Evolutionary conservation across 2,888 invertebrate genomes (phyloP).

Genomic region (Drosophila setosimentum): DNA sequence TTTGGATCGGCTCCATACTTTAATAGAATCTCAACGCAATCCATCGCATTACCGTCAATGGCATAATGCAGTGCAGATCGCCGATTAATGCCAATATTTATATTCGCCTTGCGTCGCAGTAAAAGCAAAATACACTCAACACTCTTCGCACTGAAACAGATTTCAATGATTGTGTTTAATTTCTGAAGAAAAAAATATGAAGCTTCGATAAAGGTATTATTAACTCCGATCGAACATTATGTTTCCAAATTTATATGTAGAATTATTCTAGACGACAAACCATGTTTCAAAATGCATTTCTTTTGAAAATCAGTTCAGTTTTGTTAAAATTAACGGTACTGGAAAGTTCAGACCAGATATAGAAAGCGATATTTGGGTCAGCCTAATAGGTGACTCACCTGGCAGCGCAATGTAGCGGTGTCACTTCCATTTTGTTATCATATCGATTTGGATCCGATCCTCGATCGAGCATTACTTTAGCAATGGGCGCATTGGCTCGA

Average conservation of each 20-base stretch:
- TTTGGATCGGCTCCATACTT: slow-evolving; percentile 93
- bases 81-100: slow-evolving; percentile 90
- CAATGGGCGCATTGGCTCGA: slow-evolving; percentile 90
- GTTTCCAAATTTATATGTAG: background rate
- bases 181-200: background rate
- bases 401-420: slow-evolving; percentile 92
- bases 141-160: slow-evolving; percentile 79
- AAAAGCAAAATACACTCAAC: slow-evolving; percentile 87
- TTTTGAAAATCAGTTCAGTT: background rate
- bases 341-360: too few relatives aligned
- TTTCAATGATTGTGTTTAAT: background rate
- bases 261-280: background rate
- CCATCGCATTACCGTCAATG: slow-evolving; percentile 90
- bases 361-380: background rate
- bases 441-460: slow-evolving; percentile 90
- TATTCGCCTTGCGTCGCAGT: slow-evolving; percentile 90
- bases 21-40: slow-evolving; percentile 90
- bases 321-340: too few relatives aligned
- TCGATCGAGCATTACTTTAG: slow-evolving; percentile 89
- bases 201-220: background rate
- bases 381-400: slow-evolving; percentile 84
- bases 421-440: slow-evolving; percentile 89
- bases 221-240: background rate
- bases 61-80: slow-evolving; percentile 94
- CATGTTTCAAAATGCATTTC: background rate